phyloP scores from a whole-genome alignment of 2,113 vertebrate genomes.

The Dipodomys stephensi region DNA sequence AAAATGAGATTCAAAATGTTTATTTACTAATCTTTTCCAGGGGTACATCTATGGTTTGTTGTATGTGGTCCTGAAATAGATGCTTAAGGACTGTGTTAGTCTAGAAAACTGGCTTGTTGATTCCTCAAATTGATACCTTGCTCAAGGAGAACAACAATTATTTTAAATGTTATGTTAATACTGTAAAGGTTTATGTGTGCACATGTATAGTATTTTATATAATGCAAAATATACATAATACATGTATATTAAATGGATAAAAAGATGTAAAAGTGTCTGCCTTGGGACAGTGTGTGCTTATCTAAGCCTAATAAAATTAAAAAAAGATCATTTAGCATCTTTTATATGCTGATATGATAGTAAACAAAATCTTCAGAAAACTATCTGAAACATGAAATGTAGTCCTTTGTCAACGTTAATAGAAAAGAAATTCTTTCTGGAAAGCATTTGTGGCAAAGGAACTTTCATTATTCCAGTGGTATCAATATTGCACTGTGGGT shows the following conservation, averaged over 20 bases:
- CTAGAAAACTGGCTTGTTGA: slow-evolving; percentile 28
- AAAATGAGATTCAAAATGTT: slow-evolving; percentile 38
- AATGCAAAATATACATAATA: neutral
- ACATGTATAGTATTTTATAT: neutral
- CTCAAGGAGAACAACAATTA: neutral
- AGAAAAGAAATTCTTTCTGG: slow-evolving; percentile 44
- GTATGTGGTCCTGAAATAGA: slow-evolving; percentile 5
- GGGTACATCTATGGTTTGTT: neutral
- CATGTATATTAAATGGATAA: neutral
- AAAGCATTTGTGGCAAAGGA: neutral
- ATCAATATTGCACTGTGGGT: neutral
- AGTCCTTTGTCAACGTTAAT: slow-evolving; percentile 19
- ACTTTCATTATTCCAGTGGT: slow-evolving; percentile 28
- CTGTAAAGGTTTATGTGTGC: neutral
- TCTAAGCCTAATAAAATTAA: slow-evolving; percentile 21
- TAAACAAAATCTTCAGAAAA: slow-evolving; percentile 50
- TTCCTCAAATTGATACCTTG: slow-evolving; percentile 35
- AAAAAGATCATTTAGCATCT: slow-evolving; percentile 18
- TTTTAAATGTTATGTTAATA: slow-evolving; percentile 42
- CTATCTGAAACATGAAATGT: slow-evolving; percentile 42
- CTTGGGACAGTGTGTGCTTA: neutral
- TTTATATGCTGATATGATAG: neutral
- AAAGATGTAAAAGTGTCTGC: neutral
- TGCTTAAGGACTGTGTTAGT: slow-evolving; percentile 5
- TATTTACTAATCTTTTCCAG: neutral